Evolutionary conservation across 2,113 vertebrate genomes (phyloP), one percentile per base, ranked within the genome.

Genomic region (Alouatta palliata): DNA sequence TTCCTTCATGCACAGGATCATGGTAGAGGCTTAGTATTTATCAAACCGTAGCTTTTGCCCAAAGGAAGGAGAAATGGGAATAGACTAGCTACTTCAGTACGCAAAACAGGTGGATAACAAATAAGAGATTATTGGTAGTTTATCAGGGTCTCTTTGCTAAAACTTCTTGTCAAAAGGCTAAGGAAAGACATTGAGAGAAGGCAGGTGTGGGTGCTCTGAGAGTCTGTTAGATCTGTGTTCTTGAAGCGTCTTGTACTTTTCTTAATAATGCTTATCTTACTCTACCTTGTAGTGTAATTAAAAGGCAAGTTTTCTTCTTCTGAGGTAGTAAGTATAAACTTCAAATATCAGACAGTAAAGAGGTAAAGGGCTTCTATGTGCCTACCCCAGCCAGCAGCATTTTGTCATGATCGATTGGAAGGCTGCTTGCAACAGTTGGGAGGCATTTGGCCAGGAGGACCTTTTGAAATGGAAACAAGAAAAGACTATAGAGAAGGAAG

Each of bases 401-500:
- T 94, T 87, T 58, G 87, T 32, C 75, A 56, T 40, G 58, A 71
- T 91, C 66, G 79, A 93, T 91, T 82, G 71, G 14, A 75, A 61
- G 64, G 12, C 56, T 80, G 45, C 56, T 81, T 95, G 37, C 43
- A 96, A 87, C 27, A 93, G 27, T 43, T 91, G 88, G 94, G 94
- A 94, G 64, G 6, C 75, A 79, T 83, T 90, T 91, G 77, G 58
- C 45, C 27, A 76, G 9, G 66, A 64, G 77, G 52, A 66, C 75
- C 47, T 79, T 95, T 92, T 84, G 40, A 83, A 81, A 90, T 37
- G 14, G 76, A 87, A 95, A 76, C 1, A 89, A 68, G 49, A 88
- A 86, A 88, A 79, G 52, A 37, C n/a, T 8, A 2, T 49, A 54
- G 43, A 71, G 75, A 94, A 90, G 68, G 45, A 52, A 95, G 76